phyloP scores from a whole-genome alignment of 1,140 invertebrate genomes.

The Anastatus disparis region DNA sequence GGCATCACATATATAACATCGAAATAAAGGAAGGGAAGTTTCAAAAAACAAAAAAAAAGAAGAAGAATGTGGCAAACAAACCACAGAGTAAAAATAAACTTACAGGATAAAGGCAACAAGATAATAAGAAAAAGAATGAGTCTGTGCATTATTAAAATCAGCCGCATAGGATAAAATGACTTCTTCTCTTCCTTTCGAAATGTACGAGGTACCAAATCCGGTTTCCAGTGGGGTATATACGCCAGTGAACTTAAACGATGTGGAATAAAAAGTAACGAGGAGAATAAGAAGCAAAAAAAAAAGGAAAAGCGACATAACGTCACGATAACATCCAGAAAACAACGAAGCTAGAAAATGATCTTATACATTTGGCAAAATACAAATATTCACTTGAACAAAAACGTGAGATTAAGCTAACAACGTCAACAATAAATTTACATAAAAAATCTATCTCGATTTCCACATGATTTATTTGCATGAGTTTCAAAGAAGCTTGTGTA shows the following conservation, averaged over 20 bases:
- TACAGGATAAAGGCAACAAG: not conserved
- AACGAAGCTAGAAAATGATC: no score
- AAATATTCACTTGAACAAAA: no score
- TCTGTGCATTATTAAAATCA: conserved; percentile 37
- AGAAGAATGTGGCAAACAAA: not conserved
- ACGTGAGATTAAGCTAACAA: no score
- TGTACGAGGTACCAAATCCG: conserved; percentile 1
- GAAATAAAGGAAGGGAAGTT: not conserved
- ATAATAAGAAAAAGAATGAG: not conserved
- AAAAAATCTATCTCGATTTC: no score
- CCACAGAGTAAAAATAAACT: not conserved
- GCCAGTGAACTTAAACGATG: conserved; percentile 20
- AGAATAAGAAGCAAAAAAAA: conserved; percentile 38
- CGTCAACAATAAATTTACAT: no score
- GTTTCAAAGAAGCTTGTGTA: no score
- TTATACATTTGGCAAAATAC: no score
- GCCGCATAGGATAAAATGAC: conserved; percentile 21
- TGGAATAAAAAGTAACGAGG: conserved; percentile 30
- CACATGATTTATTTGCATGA: no score
- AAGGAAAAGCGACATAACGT: no score
- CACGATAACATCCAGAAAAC: no score
- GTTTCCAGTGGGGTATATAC: conserved; percentile 16
- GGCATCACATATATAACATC: not conserved
- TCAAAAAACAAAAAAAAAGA: not conserved
- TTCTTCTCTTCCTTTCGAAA: conserved; percentile 28